Conservation (phyloP, 2,797 vertebrate species). For the Mormyrus hasselquistii region DNA sequence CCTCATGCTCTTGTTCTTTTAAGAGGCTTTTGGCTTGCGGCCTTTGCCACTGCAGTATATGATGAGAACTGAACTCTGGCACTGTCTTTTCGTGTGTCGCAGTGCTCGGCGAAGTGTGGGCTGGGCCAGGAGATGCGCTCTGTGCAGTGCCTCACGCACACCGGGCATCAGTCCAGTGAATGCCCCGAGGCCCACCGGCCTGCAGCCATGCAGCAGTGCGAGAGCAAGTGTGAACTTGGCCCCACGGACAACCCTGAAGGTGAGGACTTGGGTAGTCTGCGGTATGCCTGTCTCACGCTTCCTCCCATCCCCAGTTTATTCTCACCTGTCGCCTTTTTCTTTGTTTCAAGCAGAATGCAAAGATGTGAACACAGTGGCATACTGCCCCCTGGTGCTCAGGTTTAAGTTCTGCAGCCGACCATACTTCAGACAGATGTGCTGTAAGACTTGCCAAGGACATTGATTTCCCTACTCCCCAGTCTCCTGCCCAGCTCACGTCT, state of each 20-base stretch:
- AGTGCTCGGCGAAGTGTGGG: conserved; percentile 89
- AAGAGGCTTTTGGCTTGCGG: neutral
- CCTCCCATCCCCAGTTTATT: neutral
- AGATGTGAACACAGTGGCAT: conserved; percentile 99
- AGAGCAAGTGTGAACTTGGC: conserved; percentile 80
- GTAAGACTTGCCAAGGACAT: conserved; percentile 96
- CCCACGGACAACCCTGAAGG: conserved; percentile 87
- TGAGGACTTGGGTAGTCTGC: conserved; percentile 44
- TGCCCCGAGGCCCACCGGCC: conserved; percentile 79
- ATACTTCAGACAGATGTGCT: conserved; percentile 99
- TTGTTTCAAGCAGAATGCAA: conserved; percentile 75
- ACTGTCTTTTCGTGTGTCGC: conserved; percentile 17
- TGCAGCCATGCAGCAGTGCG: conserved; percentile 77
- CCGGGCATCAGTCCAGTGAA: conserved; percentile 72
- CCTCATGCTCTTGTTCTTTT: neutral
- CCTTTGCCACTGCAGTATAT: neutral
- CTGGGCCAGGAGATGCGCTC: conserved; percentile 84
- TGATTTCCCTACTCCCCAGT: conserved; percentile 50
- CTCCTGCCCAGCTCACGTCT: neutral
- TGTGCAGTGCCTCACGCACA: conserved; percentile 82
- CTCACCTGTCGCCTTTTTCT: neutral
- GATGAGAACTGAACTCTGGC: neutral
- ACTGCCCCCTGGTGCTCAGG: conserved; percentile 98
- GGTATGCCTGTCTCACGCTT: neutral
- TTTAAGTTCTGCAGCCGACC: conserved; percentile 97